These are phyloP conservation scores for Sinohyriopsis cumingii DNA, from an alignment of 2,888 invertebrate genomes.

Conservation along the genomic window DNA sequence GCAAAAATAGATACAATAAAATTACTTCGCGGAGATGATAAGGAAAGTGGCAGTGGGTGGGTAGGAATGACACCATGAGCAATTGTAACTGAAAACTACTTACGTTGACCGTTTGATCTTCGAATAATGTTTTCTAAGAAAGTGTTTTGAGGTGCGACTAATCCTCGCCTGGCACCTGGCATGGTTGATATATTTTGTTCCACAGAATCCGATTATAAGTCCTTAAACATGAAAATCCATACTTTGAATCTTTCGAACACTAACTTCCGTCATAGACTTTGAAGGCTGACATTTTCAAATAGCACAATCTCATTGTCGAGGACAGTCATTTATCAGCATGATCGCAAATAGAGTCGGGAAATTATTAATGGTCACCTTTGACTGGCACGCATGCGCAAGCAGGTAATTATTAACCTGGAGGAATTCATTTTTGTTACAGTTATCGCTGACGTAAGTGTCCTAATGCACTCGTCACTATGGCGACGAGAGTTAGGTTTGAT, in stretches of 20 bases:
- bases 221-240: neutral
- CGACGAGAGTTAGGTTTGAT: constrained; percentile 15
- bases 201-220: neutral
- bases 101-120: constrained; percentile 98
- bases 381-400: constrained; percentile 45
- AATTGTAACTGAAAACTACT: constrained; percentile 75
- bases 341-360: constrained; percentile 28
- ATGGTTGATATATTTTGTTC: constrained; percentile 36
- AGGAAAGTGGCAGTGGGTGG: neutral
- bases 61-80: neutral
- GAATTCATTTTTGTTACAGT: constrained; percentile 25
- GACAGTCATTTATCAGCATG: constrained; percentile 11
- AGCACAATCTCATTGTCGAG: constrained; percentile 2
- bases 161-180: constrained; percentile 77
- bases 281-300: constrained; percentile 1
- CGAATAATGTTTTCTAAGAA: constrained; percentile 99
- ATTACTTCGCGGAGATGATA: too few relatives aligned
- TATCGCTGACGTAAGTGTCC: constrained; percentile 23
- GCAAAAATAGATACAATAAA: too few relatives aligned
- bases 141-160: constrained; percentile 99
- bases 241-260: constrained; percentile 1
- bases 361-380: constrained; percentile 30
- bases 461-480: constrained; percentile 37
- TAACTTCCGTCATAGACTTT: constrained; percentile 1
- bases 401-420: constrained; percentile 53